Evolutionary conservation across 1,140 invertebrate species (phyloP).

Genomic region (Bombus soroeensis): DNA sequence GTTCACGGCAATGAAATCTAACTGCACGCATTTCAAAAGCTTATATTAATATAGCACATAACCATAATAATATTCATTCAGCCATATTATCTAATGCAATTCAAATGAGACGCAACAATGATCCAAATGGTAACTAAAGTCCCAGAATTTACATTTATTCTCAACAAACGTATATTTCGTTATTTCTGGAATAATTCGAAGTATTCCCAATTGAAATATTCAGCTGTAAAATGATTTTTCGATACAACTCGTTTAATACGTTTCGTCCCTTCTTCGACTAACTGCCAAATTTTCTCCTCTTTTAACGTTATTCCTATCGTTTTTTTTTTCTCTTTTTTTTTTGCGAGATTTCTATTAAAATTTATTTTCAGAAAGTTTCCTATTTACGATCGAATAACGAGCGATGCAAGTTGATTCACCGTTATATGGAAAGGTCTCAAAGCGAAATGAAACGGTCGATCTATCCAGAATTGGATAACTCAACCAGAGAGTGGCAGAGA

Average conservation of each 20-base stretch:
- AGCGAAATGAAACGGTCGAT: neutral
- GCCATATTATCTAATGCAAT: neutral
- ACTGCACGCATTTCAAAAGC: neutral
- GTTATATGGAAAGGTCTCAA: neutral
- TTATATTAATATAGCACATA: neutral
- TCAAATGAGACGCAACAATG: neutral
- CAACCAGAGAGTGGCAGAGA: neutral
- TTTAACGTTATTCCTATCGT: neutral
- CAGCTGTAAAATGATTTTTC: neutral
- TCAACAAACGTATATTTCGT: neutral
- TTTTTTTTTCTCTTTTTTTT: neutral
- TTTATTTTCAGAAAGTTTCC: neutral
- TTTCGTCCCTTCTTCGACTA: neutral
- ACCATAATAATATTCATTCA: neutral
- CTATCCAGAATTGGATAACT: slow-evolving; percentile 20
- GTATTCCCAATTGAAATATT: neutral
- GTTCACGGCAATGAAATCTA: neutral
- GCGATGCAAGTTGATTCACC: neutral
- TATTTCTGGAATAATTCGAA: neutral
- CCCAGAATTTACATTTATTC: neutral
- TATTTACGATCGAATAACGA: neutral
- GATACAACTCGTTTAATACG: neutral
- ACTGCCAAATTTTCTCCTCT: no score
- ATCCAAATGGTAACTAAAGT: neutral
- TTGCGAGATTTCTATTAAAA: neutral